Percentiles rank a stretch among this genome's conserved stretches.
Evolutionary conservation across 2,113 vertebrate species (phyloP).

Genomic region (Shinisaurus crocodilurus): DNA sequence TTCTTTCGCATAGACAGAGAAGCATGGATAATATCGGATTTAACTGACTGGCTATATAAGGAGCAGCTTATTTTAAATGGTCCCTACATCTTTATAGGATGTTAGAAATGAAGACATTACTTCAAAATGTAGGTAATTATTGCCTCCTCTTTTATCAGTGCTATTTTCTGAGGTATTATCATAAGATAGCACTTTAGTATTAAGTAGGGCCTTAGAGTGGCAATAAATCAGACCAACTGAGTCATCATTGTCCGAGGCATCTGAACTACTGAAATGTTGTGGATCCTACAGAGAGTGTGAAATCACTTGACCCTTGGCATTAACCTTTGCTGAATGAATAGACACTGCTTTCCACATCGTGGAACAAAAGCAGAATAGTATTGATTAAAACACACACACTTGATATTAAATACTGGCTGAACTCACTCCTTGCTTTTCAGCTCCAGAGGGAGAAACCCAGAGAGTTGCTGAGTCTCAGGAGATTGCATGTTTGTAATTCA

Average conservation of each 20-base stretch:
- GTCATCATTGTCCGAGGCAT: slow-evolving; percentile 94
- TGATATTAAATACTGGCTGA: slow-evolving; percentile 95
- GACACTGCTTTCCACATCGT: slow-evolving; percentile 88
- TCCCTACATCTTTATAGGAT: slow-evolving; percentile 80
- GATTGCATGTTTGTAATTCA: slow-evolving; percentile 93
- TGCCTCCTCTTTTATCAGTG: slow-evolving; percentile 83
- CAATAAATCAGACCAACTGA: slow-evolving; percentile 97
- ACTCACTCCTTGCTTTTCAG: slow-evolving; percentile 81
- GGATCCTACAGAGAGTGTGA: slow-evolving; percentile 94
- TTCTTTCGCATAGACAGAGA: slow-evolving; percentile 56
- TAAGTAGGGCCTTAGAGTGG: slow-evolving; percentile 84
- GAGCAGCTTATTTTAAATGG: slow-evolving; percentile 81
- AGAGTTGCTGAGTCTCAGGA: slow-evolving; percentile 81
- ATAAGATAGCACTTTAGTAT: slow-evolving; percentile 92
- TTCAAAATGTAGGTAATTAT: slow-evolving; percentile 86
- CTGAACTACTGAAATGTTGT: slow-evolving; percentile 88
- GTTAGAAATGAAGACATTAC: slow-evolving; percentile 85
- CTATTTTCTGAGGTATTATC: slow-evolving; percentile 91
- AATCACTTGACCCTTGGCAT: slow-evolving; percentile 99
- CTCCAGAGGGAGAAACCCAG: slow-evolving; percentile 77
- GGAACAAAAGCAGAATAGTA: slow-evolving; percentile 95
- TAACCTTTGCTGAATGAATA: slow-evolving; percentile 97
- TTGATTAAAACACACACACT: slow-evolving; percentile 97
- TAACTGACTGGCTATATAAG: slow-evolving; percentile 80
- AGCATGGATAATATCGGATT: slow-evolving; percentile 73